Base-by-base conservation (phyloP, 2,113 vertebrate species). In the Cathartes aura region DNA sequence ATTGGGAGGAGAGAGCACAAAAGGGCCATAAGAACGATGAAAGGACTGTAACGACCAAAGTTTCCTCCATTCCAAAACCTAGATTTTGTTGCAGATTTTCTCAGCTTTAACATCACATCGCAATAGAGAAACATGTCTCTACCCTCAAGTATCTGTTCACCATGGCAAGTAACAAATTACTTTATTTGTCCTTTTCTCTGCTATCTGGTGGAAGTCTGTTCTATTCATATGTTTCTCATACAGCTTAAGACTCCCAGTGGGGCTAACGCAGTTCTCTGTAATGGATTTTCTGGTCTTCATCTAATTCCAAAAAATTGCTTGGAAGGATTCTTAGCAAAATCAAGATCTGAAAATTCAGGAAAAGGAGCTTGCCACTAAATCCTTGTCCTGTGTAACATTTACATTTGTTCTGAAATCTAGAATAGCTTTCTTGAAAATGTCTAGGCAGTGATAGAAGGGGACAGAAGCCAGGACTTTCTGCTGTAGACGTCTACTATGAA, bases 21-120 rank as follows among this genome's bases (percentile, higher is more conserved):
- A 58, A 45, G 17, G 55, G 26, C 12, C 2, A 0, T 55, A 74
- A 36, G 32, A 21, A n/a, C 1, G 1, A 12, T 26, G 32, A 64
- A 48, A 63, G 48, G 53, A 47, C n/a, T 50, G 23, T 43, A 64
- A 47, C 0, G 8, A 58, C 45, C 34, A 32, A 63, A 53, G 27
- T 50, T 50, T 59, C 32, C 18, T 90, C 36, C 40, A 11, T 83
- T 63, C 17, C 45, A 73, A 32, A 67, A 12, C 29, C n/a, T 63
- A 4, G 15, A 38, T 68, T 86, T 74, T 1, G 0, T 58, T 74
- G 55, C 66, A 58, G 5, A 9, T 90, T 94, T 95, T 42, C 36
- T 76, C 59, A 29, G 53, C 23, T 82, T 78, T 62, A 63, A 9
- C 32, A 18, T 36, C 34, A 15, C 7, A 5, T 42, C 58, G 38